Conservation (phyloP, 1,140 invertebrate genomes). For the Achroia grisella region DNA sequence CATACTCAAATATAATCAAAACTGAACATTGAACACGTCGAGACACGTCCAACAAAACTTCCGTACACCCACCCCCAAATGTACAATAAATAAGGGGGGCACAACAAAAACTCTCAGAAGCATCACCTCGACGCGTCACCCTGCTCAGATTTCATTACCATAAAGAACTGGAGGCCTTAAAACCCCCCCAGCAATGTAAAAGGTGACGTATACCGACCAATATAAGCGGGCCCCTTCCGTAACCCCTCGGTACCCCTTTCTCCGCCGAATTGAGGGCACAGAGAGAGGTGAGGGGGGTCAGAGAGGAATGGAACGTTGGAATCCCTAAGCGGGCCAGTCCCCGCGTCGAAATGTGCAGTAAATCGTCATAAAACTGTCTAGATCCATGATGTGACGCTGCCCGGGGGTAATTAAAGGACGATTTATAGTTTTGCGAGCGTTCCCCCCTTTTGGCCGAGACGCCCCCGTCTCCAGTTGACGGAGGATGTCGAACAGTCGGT, state of each 20-base stretch:
- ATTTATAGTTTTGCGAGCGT: conserved; percentile 75
- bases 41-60: conserved; percentile 44
- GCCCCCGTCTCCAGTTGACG: conserved; percentile 25
- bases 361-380: conserved; percentile 82
- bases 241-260: conserved; percentile 7
- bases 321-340: conserved; percentile 66
- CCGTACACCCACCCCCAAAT: conserved; percentile 48
- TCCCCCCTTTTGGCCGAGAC: conserved; percentile 46
- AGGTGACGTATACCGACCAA: conserved; percentile 63
- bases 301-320: conserved; percentile 34
- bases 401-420: conserved; percentile 79
- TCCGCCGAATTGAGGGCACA: conserved; percentile 2
- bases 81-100: conserved; percentile 68
- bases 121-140: conserved; percentile 69
- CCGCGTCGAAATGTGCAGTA: conserved; percentile 77
- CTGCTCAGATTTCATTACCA: conserved; percentile 73
- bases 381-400: conserved; percentile 79
- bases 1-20: not conserved
- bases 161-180: conserved; percentile 72
- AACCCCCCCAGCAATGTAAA: conserved; percentile 65
- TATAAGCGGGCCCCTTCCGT: conserved; percentile 16
- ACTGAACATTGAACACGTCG: conserved; percentile 49
- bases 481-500: conserved; percentile 26
- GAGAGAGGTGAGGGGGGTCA: conserved; percentile 25
- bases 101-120: conserved; percentile 68